Evolutionary conservation across 2,797 vertebrate species (phyloP), one percentile per base, ranked within the genome.

Genomic region (Paedocypris micromegethes): DNA sequence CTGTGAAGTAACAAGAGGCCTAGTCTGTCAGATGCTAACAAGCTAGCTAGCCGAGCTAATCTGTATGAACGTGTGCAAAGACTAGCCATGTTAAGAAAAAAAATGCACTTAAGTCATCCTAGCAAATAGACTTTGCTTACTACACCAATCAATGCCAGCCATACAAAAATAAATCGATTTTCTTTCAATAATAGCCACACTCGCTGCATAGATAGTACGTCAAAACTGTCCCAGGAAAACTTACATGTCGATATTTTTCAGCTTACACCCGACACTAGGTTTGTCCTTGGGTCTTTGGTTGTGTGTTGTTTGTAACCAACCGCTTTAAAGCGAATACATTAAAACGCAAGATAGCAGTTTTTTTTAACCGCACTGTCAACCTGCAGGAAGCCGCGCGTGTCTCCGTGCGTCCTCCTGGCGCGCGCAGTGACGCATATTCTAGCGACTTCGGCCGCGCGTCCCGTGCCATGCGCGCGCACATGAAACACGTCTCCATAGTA

Each of bases 381-480:
- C 6, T 58, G 46, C 41, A 40, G 9, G 45, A 37, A 78, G 49
- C 39, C 75, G 86, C 85, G 86, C 85, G 89, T 60, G 79, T 4
- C 81, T 62, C 44, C 41, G 39, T 46, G 4, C 81, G 23, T 83
- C 56, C 44, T 5, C 0, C 54, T 54, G 62, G 52, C 23, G 78
- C 77, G 68, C 62, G 84, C 76, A 75, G 80, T 73, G 68, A 63
- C 61, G 56, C 72, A 70, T 52, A 68, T 81, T 79, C 75, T 78
- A 73, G 80, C 72, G 67, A 72, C 68, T 76, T 78, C 74, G 48
- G 73, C 50, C 53, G 49, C 72, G 60, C 71, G 71, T 41, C 41
- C 67, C 39, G 50, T 41, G 9, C 53, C 9, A 9, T 7, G 71
- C 64, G 68, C 65, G 73, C 53, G 6, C 60, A 63, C 62, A 38